Base-by-base conservation (phyloP, 1,140 invertebrate species). In the Pseudomyrmex gracilis region DNA sequence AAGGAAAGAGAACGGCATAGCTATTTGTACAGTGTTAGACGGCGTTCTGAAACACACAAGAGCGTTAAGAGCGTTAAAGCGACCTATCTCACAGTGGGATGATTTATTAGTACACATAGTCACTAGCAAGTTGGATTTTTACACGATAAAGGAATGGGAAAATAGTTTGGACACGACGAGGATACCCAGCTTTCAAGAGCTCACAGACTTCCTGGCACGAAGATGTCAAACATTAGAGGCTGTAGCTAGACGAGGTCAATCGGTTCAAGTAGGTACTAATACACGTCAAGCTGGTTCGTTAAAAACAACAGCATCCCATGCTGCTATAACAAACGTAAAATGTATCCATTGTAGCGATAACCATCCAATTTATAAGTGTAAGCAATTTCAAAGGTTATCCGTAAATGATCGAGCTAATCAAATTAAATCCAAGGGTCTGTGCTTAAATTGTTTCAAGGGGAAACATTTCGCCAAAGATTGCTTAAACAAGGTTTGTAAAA, bases 1-100 rank as follows among this genome's bases (percentile, higher is more conserved):
- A 47, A 74, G 67, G 43, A 77, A 22, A 1, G 78, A 89, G 70
- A 71, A 58, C 12, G 17, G 55, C 4, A 17, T 51, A 0, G 76
- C 43, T 0, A n/a, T 89, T 1, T 20, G 22, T 24, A 47, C 3
- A 10, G 17, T 76, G 2, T 24, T 63, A 8, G 60, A 76, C 1
- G 22, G 45, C 0, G 4, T 15, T 1, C 51, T 51, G 2, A 63
- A 53, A 8, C 45, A 51, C 12, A 34, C 24, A 0, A 12, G 45
- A 12, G 73, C 73, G 1, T 20, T 64, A 10, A 2, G 7, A 0
- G 58, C 60, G 0, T 8, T 76, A 34, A 34, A 5, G 34, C 1
- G 2, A 17, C 5, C 15, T 34, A 24, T 13, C 73, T 17, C 1
- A 63, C 58, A 10, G 4, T 76, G 73, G 47, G 73, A 53, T 15